Evolutionary conservation across 2,888 invertebrate genomes (phyloP).

Genomic region (Anticlea derivata): DNA sequence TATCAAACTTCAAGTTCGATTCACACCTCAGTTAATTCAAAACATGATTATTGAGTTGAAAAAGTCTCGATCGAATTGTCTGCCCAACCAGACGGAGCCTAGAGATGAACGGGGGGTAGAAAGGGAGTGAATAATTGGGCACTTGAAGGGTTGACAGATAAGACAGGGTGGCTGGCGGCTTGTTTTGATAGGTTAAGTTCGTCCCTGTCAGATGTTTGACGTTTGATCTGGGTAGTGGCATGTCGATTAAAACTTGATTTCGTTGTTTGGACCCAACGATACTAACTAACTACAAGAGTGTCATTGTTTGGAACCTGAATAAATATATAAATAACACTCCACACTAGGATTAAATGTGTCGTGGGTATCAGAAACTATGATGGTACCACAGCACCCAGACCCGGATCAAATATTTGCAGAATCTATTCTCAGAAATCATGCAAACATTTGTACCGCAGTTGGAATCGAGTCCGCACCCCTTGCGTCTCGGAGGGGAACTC

Average conservation of each 20-base stretch:
- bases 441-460: too few relatives aligned
- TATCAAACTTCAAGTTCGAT: not conserved
- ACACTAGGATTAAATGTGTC: too few relatives aligned
- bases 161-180: slow-evolving; percentile 15
- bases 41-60: slow-evolving; percentile 1
- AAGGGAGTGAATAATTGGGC: slow-evolving; percentile 18
- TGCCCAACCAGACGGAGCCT: not conserved
- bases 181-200: slow-evolving; percentile 23
- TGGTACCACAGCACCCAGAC: too few relatives aligned
- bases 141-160: slow-evolving; percentile 25
- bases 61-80: slow-evolving; percentile 14
- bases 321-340: too few relatives aligned
- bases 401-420: too few relatives aligned
- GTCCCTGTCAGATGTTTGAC: slow-evolving; percentile 13
- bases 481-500: too few relatives aligned
- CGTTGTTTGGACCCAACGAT: not conserved
- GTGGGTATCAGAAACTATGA: too few relatives aligned
- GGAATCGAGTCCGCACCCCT: too few relatives aligned
- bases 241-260: slow-evolving; percentile 9
- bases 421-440: too few relatives aligned
- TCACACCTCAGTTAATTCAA: not conserved
- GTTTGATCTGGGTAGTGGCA: slow-evolving; percentile 17
- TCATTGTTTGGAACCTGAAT: too few relatives aligned
- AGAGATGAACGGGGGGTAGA: slow-evolving; percentile 2
- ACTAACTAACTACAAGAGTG: too few relatives aligned